Conservation (phyloP, 2,888 invertebrate species). For the Argyra leucocephala region DNA sequence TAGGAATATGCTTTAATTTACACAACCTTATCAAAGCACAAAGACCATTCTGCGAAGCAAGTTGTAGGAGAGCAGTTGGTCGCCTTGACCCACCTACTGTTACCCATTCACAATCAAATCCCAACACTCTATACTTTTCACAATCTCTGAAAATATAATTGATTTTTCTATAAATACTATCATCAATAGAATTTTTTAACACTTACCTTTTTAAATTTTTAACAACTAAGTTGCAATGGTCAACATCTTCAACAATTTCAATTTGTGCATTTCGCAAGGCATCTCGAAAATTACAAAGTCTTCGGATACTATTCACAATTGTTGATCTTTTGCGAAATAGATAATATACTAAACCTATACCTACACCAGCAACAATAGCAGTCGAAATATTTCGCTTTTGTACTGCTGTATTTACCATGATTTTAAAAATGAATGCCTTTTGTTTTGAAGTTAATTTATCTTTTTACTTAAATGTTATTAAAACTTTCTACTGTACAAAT, state of each 20-base stretch:
- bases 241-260: slow-evolving; percentile 34
- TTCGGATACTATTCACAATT: slow-evolving; percentile 42
- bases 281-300: slow-evolving; percentile 23
- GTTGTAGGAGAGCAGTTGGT: slow-evolving; percentile 61
- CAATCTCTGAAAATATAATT: slow-evolving; percentile 30
- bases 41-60: slow-evolving; percentile 59
- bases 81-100: slow-evolving; percentile 49
- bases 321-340: slow-evolving; percentile 42
- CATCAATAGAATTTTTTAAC: not conserved
- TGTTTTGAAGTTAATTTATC: no score
- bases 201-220: slow-evolving; percentile 36
- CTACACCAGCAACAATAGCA: slow-evolving; percentile 27
- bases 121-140: slow-evolving; percentile 48
- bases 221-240: slow-evolving; percentile 34
- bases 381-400: slow-evolving; percentile 14
- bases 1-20: slow-evolving; percentile 51
- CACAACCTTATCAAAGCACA: slow-evolving; percentile 61
- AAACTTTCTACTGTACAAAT: no score
- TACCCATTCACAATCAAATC: slow-evolving; percentile 78
- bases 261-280: slow-evolving; percentile 32
- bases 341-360: slow-evolving; percentile 36
- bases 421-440: no score
- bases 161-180: not conserved
- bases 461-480: no score
- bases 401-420: not conserved